Base-by-base conservation (phyloP, 2,888 invertebrate species). In the Polymixis flavicincta region DNA sequence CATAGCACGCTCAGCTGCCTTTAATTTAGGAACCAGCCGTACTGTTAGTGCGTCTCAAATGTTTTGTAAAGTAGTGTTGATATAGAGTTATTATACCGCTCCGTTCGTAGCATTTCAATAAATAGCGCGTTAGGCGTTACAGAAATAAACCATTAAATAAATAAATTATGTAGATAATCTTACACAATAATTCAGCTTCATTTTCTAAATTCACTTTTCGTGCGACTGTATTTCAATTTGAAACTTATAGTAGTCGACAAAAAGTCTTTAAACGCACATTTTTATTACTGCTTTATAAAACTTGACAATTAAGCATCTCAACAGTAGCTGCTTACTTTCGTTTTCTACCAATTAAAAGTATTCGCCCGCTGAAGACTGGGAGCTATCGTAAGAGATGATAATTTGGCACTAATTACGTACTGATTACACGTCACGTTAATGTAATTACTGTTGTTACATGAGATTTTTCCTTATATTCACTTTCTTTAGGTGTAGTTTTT, bases 271-370 rank as follows among this genome's bases (percentile, higher is more conserved):
- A 37, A 67, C 59, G 63, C 50, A 70, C 59, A 75, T 72, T 84
- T 70, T 76, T 68, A 84, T 76, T 32, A 14, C 70, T n/a, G 54
- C 63, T 50, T 54, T 71, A 82, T 67, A 63, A 83, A 77, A 78
- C 68, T 74, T 83, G 80, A 82, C 79, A 78, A 80, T 83, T 80
- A 81, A 67, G 14, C 67, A 64, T 64, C 82, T 70, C 67, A 52
- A 55, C 61, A 61, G 70, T 71, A 11, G 32, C n/a, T 75, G 61
- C 50, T 19, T n/a, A 85, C 90, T 90, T 90, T 90, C 90, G 45
- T 88, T 90, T 90, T 90, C 80, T 75, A 67, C 89, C 89, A 86
- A 89, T 90, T 90, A 90, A 89, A 89, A 87, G 66, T 85, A 74
- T 82, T 79, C 82, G 79, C 79, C 78, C 50, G 59, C 68, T 85